Evolutionary conservation across 2,888 invertebrate species (phyloP).

Genomic region (Cryptophagus acutangulus): DNA sequence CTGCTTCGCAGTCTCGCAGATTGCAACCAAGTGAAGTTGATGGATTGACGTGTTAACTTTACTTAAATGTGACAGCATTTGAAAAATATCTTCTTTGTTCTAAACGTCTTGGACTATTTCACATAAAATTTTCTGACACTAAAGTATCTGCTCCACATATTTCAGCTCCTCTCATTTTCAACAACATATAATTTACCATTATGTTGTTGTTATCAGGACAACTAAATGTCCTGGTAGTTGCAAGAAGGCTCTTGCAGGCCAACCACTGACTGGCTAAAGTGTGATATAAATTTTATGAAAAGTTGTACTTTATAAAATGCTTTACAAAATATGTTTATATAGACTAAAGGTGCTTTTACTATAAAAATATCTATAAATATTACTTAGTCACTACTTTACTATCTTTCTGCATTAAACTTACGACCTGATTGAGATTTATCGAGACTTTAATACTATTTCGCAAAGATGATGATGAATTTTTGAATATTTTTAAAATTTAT

Average conservation of each 20-base stretch:
- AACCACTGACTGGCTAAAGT: not conserved
- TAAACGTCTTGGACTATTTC: conserved; percentile 22
- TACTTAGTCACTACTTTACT: not conserved
- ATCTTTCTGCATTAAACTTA: conserved; percentile 1
- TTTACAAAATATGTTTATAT: not conserved
- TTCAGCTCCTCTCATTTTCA: conserved; percentile 23
- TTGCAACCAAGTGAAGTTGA: conserved; percentile 31
- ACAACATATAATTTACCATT: conserved; percentile 24
- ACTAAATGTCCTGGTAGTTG: not conserved
- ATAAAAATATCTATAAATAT: conserved; percentile 1
- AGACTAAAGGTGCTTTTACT: not conserved
- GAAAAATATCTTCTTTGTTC: conserved; percentile 32
- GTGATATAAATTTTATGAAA: not conserved
- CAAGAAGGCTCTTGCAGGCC: not conserved
- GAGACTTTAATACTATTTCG: too few relatives aligned
- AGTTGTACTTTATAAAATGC: conserved; percentile 1
- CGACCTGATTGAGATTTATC: too few relatives aligned
- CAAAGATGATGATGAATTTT: too few relatives aligned
- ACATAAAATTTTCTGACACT: conserved; percentile 21
- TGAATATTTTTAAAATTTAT: too few relatives aligned
- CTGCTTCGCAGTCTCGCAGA: conserved; percentile 13
- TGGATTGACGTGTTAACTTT: conserved; percentile 34
- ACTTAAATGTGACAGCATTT: conserved; percentile 31
- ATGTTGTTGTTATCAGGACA: conserved; percentile 1
- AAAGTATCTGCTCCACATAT: conserved; percentile 25